Percentiles rank a stretch among this genome's conserved stretches.
Conservation (phyloP, 2,888 invertebrate genomes). For the Entomobrya proxima region DNA sequence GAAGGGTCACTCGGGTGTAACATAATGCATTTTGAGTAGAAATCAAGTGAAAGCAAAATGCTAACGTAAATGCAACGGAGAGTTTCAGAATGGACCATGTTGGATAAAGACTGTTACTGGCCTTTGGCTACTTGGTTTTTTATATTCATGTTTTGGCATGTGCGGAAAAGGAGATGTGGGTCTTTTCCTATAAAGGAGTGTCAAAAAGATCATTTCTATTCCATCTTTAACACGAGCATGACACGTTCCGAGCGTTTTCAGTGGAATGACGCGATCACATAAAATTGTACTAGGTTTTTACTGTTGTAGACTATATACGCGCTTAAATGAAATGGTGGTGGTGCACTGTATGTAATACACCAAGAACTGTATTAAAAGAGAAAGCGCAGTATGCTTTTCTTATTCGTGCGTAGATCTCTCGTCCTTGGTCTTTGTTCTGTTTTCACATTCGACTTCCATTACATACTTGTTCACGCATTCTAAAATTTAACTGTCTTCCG, state of each 20-base stretch:
- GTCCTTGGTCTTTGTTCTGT: background rate
- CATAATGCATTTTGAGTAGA: too few species aligned
- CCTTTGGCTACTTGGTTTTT: constrained; percentile 10
- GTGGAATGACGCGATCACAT: background rate
- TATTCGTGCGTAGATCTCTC: background rate
- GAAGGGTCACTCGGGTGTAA: too few species aligned
- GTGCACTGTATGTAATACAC: too few species aligned
- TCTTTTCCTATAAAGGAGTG: constrained; percentile 5
- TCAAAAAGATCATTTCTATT: constrained; percentile 43
- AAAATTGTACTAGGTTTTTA: too few species aligned
- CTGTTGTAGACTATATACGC: too few species aligned
- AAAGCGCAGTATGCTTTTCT: background rate
- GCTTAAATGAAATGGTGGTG: too few species aligned
- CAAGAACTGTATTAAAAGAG: background rate
- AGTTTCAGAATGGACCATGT: background rate
- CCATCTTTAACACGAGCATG: constrained; percentile 12
- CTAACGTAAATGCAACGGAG: background rate
- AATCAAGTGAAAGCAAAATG: too few species aligned
- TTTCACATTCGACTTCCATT: background rate
- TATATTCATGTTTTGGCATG: background rate
- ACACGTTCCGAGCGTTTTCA: constrained; percentile 16
- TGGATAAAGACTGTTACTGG: background rate
- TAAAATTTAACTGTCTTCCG: too few species aligned
- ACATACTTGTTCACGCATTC: constrained; percentile 1
- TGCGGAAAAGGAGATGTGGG: background rate